phyloP scores from a whole-genome alignment of 2,113 vertebrate genomes.

The Cryptotis parvus region DNA sequence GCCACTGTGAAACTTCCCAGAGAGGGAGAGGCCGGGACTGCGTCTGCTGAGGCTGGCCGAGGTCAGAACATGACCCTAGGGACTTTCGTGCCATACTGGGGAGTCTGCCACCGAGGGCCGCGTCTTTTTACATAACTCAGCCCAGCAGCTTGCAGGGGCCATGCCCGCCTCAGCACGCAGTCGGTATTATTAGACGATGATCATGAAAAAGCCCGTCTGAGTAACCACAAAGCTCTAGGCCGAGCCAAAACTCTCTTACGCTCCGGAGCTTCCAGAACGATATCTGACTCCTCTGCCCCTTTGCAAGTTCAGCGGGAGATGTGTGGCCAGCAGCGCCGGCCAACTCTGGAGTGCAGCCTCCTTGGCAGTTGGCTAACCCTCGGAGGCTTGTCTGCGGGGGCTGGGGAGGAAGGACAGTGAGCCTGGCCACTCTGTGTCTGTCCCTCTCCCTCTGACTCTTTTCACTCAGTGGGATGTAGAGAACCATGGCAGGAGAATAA shows the following conservation, averaged over 20 bases:
- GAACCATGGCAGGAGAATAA: no score
- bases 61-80: slow-evolving; percentile 11
- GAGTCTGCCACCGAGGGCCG: slow-evolving; percentile 54
- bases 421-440: no score
- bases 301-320: slow-evolving; percentile 69
- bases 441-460: no score
- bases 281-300: slow-evolving; percentile 63
- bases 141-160: slow-evolving; percentile 52
- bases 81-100: slow-evolving; percentile 54
- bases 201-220: slow-evolving; percentile 66
- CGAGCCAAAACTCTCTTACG: slow-evolving; percentile 61
- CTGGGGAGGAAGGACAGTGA: neutral
- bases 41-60: slow-evolving; percentile 32
- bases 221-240: slow-evolving; percentile 62
- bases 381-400: neutral
- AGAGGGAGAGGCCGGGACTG: neutral
- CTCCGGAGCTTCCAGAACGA: slow-evolving; percentile 58
- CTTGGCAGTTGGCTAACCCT: neutral
- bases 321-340: neutral
- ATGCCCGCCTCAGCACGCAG: slow-evolving; percentile 64
- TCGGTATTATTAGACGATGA: slow-evolving; percentile 80
- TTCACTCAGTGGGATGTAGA: no score
- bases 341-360: neutral
- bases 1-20: slow-evolving; percentile 19
- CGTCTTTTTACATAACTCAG: slow-evolving; percentile 63